phyloP scores from a whole-genome alignment of 37 sponge, comb jelly and placozoan genomes.

The Dysidea cf. avara region DNA sequence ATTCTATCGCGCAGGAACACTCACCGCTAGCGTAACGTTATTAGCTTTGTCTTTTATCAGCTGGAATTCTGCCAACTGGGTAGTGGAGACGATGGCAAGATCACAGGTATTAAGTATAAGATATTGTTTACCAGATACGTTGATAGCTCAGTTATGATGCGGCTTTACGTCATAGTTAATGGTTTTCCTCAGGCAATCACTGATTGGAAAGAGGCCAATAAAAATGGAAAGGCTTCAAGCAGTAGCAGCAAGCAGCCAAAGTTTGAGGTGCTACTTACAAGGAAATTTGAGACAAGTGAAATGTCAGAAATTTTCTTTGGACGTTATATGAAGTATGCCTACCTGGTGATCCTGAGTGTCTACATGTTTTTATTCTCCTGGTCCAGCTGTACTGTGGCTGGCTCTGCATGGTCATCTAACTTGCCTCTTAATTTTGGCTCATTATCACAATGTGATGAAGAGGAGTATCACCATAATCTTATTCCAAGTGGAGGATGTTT shows the following conservation, averaged over 20 bases:
- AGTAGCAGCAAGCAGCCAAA: conserved; percentile 7
- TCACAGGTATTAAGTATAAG: no score
- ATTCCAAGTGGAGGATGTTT: conserved; percentile 42
- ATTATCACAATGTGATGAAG: conserved; percentile 49
- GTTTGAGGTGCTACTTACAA: conserved; percentile 35
- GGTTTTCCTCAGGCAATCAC: no score
- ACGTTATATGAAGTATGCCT: conserved; percentile 47
- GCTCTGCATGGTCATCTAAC: conserved; percentile 85
- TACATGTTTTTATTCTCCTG: conserved; percentile 58
- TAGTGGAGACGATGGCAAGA: conserved; percentile 76
- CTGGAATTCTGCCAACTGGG: conserved; percentile 57
- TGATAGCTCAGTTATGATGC: no score
- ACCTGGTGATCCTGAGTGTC: conserved; percentile 60
- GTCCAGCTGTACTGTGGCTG: conserved; percentile 79
- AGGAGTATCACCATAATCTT: conserved; percentile 70
- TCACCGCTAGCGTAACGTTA: conserved; percentile 64
- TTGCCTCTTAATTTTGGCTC: conserved; percentile 64
- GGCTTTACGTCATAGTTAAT: no score
- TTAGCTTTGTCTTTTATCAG: conserved; percentile 30
- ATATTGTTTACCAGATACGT: no score
- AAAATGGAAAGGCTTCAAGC: no score
- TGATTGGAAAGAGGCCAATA: no score
- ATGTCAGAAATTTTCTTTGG: conserved; percentile 69
- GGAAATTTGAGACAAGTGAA: conserved; percentile 83
- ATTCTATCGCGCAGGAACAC: conserved; percentile 57